phyloP scores from a whole-genome alignment of 2,113 vertebrate species.

The Todiramphus saurophagus region DNA sequence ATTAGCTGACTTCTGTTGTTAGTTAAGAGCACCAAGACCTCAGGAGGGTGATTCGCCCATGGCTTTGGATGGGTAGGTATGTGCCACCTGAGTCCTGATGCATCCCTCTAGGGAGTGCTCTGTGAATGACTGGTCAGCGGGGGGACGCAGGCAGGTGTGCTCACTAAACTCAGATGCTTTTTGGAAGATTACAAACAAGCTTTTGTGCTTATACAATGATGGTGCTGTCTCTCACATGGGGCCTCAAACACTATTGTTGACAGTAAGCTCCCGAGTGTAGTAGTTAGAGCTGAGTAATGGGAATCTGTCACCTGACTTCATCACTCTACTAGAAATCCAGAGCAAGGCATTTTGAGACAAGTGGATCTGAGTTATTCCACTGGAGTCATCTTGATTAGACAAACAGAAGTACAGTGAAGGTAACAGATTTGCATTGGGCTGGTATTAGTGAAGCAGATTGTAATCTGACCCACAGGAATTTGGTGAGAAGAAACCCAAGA shows the following conservation, averaged over 20 bases:
- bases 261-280: background rate
- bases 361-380: background rate
- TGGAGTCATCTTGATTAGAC: background rate
- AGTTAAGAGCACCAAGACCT: background rate
- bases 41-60: background rate
- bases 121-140: background rate
- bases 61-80: background rate
- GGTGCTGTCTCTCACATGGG: fast-evolving
- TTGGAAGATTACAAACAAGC: background rate
- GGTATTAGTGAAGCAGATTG: background rate
- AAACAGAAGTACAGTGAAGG: background rate
- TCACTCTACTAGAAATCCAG: background rate
- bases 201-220: background rate
- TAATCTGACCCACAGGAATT: background rate
- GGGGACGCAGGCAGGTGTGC: background rate
- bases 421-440: background rate
- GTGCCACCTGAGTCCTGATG: background rate
- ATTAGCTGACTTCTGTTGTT: background rate
- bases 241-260: background rate
- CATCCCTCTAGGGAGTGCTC: background rate
- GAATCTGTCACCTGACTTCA: background rate
- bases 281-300: background rate
- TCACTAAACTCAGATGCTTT: background rate
- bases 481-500: background rate
- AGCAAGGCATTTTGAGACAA: background rate